Base-by-base conservation (phyloP, 2,797 vertebrate genomes). In the Sebastes dallii region DNA sequence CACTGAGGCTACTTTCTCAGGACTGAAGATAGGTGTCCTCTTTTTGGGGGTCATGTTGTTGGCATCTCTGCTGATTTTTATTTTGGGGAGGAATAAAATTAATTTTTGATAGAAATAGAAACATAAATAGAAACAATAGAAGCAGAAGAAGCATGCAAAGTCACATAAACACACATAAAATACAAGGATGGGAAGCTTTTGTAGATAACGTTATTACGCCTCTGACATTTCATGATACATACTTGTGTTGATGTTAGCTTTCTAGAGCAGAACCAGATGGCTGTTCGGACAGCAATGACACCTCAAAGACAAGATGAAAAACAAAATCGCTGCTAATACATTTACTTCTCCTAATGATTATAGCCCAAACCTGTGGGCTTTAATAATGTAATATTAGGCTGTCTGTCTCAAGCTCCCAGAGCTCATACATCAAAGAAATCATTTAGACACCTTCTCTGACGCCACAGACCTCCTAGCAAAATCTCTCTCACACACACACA, bases 381-480 rank as follows among this genome's bases (percentile, higher is more conserved):
- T 86, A 84, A 84, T 89, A 72, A 79, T 73, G 72, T 83, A 66
- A 83, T 73, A 76, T 80, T 32, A 67, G 56, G 11, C 65, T 52
- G 72, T 76, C 65, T 55, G 73, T 55, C 81, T 66, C 85, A 52
- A 77, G 71, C 60, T 83, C 86, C 85, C 88, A 84, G 54, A 75
- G 82, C 90, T 91, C 87, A 68, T 90, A 77, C 59, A 91, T 93
- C 91, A 92, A 73, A 83, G 76, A 64, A 46, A 75, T 56, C 16
- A 83, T 76, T 55, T 59, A 67, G n/a, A 79, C 66, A 66, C 75
- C 62, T 58, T 72, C 55, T 60, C 52, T 73, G 70, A 82, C 24
- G 22, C 62, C 50, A 66, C 78, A 81, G 66, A 85, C 68, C 76
- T 81, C 42, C 77, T 29, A 34, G 65, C 72, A 36, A 50, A 5